Evolutionary conservation across 1,140 invertebrate species (phyloP).

Genomic region (Radopholus similis): DNA sequence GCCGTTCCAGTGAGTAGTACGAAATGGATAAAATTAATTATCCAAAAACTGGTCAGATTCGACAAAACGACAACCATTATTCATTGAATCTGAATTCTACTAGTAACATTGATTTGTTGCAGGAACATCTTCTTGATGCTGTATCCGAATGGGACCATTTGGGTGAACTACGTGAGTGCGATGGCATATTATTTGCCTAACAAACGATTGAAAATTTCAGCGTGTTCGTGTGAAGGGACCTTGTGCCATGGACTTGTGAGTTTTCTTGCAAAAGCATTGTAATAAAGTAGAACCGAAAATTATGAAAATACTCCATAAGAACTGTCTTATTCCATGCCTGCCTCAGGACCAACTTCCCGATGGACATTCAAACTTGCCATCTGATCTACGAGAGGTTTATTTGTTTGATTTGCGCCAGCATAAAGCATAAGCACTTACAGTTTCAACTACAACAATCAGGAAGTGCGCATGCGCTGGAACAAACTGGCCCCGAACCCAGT

Average conservation of each 20-base stretch:
- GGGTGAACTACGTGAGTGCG: slow-evolving; percentile 56
- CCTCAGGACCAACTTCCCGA: slow-evolving; percentile 46
- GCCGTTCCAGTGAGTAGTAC: slow-evolving; percentile 47
- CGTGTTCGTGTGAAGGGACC: slow-evolving; percentile 58
- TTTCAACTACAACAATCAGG: slow-evolving; percentile 60
- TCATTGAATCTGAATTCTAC: slow-evolving; percentile 13
- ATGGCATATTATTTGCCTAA: not conserved
- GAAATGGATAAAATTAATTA: slow-evolving; percentile 20
- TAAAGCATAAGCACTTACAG: too few species aligned
- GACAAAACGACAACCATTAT: too few species aligned
- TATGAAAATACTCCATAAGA: not conserved
- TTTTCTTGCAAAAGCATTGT: not conserved
- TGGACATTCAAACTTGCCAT: slow-evolving; percentile 54
- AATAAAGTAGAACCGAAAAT: not conserved
- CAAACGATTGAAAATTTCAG: slow-evolving; percentile 19
- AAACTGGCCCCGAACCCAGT: slow-evolving; percentile 45
- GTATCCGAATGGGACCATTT: slow-evolving; percentile 56
- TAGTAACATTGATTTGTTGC: slow-evolving; percentile 13
- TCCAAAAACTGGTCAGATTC: too few species aligned
- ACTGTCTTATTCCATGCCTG: not conserved
- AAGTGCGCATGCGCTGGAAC: slow-evolving; percentile 59
- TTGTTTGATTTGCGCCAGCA: slow-evolving; percentile 13
- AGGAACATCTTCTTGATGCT: slow-evolving; percentile 58
- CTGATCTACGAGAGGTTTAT: slow-evolving; percentile 57
- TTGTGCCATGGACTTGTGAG: slow-evolving; percentile 49